phyloP scores from a whole-genome alignment of 2,888 invertebrate genomes.

The Sarcophaga subvicina region DNA sequence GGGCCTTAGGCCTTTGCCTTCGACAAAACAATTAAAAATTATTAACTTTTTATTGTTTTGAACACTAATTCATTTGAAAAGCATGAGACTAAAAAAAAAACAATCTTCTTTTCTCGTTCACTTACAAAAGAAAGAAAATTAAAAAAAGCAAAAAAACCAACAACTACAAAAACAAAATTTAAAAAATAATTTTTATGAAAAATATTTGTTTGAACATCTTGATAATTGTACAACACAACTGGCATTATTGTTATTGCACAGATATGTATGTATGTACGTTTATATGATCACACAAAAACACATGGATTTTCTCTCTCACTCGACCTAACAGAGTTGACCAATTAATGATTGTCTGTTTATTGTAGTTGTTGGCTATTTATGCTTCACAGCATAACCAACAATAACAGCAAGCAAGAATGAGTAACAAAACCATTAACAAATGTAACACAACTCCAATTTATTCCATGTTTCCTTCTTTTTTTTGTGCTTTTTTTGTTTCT shows the following conservation, averaged over 20 bases:
- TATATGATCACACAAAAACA: background rate
- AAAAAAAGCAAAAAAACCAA: background rate
- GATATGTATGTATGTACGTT: background rate
- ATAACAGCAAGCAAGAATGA: slow-evolving; percentile 25
- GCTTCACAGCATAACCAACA: slow-evolving; percentile 58
- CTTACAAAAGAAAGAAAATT: slow-evolving; percentile 11
- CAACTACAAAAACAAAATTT: background rate
- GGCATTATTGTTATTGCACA: slow-evolving; percentile 52
- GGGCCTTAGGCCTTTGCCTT: no score
- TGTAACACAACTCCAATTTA: slow-evolving; percentile 62
- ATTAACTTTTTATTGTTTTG: no score
- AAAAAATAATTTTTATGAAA: slow-evolving; percentile 45
- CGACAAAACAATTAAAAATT: no score
- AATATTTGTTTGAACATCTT: slow-evolving; percentile 52
- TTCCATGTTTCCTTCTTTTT: background rate
- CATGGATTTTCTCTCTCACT: slow-evolving; percentile 36
- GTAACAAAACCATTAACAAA: slow-evolving; percentile 59
- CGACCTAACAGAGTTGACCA: slow-evolving; percentile 73
- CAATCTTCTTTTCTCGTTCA: slow-evolving; percentile 18
- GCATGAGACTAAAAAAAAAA: background rate
- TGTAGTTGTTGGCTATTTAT: slow-evolving; percentile 41
- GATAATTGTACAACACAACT: slow-evolving; percentile 49
- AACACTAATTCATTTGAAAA: no score
- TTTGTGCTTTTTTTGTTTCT: background rate
- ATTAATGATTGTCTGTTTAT: slow-evolving; percentile 74